Conservation (phyloP, 2,888 invertebrate species). For the Halocaridina rubra region DNA sequence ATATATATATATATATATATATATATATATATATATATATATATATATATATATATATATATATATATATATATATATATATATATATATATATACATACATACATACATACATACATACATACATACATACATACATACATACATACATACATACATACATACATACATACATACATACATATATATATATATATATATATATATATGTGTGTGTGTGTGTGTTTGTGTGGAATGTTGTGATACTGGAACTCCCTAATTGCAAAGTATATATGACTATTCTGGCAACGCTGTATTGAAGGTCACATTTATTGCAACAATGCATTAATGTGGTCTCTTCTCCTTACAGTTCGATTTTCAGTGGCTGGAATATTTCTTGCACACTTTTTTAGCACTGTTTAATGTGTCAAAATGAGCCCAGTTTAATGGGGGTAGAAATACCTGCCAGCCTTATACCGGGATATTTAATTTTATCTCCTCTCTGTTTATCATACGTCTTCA, state of each 20-base stretch:
- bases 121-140: background rate
- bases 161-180: background rate
- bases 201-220: background rate
- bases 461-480: no score
- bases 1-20: background rate
- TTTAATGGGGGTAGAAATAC: background rate
- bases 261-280: no score
- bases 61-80: background rate
- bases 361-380: no score
- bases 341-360: no score
- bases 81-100: background rate
- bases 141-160: background rate
- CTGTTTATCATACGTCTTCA: no score
- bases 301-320: no score
- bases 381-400: no score
- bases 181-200: background rate
- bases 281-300: no score
- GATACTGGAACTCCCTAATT: conserved; percentile 2
- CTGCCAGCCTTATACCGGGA: no score
- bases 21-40: background rate
- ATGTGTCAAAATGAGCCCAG: no score
- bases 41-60: background rate
- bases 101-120: background rate
- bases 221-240: background rate
- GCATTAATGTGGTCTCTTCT: no score